Base-by-base conservation (phyloP, 2,113 vertebrate species). In the Callipepla californica region DNA sequence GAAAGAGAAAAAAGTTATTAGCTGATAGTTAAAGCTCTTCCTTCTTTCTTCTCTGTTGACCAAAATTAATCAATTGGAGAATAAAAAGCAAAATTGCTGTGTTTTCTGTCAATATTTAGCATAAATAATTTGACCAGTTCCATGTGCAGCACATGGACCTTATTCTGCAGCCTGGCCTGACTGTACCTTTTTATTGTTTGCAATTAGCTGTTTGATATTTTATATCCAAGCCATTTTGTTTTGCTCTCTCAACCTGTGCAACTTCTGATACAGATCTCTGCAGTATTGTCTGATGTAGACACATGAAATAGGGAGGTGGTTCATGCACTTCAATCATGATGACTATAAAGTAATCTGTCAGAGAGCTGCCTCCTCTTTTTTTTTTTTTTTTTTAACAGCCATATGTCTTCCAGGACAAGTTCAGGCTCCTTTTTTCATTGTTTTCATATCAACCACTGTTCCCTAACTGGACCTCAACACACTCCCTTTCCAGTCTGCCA, bases 301-400 rank as follows among this genome's bases (percentile, higher is more conserved):
- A 3, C 7, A 13, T 22, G 65, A 76, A 77, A 3, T 7, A 17
- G 11, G 1, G 1, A 42, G 7, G 50, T 42, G 13, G 4, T 67
- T 63, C 2, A 2, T 23, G 7, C 19, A 53, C 23, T 57, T 85
- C 72, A 20, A 23, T 38, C 15, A 11, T 8, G 26, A 25, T 1
- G 8, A 4, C 15, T 58, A 3, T 0, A 2, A 2, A 2, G 11
- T 66, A 30, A 17, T 44, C 13, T 26, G 25, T 57, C 32, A 51
- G 25, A 55, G 26, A 70, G 21, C 36, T 63, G 8, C 32, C 59
- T 38, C 40, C 17, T 36, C 2, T 80, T 94, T 68, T 77, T 26
- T 34, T 77, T 93, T 69, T 74, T n/a, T 36, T 36, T 36, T 36
- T 36, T 22, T 40, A 34, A 50, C 44, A 80, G 5, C 6, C 6